Base-by-base conservation (phyloP, 2,113 vertebrate species). In the Pimephales promelas region DNA sequence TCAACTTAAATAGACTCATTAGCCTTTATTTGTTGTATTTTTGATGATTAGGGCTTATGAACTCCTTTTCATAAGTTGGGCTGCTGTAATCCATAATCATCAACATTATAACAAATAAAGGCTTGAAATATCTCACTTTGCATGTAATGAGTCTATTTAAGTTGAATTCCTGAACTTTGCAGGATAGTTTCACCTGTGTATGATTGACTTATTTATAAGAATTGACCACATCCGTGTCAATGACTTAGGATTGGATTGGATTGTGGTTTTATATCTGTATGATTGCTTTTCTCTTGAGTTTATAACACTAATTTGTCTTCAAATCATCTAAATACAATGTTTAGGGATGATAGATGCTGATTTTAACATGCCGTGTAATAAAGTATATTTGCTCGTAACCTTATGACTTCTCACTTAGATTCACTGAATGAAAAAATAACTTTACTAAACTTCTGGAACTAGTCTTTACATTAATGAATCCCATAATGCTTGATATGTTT, bases 381-480 rank as follows among this genome's bases (percentile, higher is more conserved):
- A 88, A 88, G 34, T 86, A 31, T 85, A 85, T 85, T 87, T 87
- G 80, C 56, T 87, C 74, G 61, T 71, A 82, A 57, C 13, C 4
- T 78, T 82, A 72, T 14, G 59, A 24, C 43, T 73, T 45, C 40
- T 45, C 10, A 26, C 4, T 11, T 22, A 24, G 47, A 43, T 75
- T 73, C 10, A 85, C 22, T 16, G 45, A 80, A 6, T 16, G 18
- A 68, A 8, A 34, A 18, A 7, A 0, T 2, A 31, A 18, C 3
- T 36, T 20, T 36, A 36, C 0, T 66, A 36, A 66, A 36, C 18
- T 36, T 2, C 18, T 68, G 4, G 5, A 66, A 62, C 24, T 14
- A 20, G 7, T 66, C 4, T 36, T 36, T 36, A 0, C 31, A 20
- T 62, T 5, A 26, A 57, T 56, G 2, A 66, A 10, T 2, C 2